phyloP scores from a whole-genome alignment of 2,888 invertebrate genomes.

The Mycalesis mineus region DNA sequence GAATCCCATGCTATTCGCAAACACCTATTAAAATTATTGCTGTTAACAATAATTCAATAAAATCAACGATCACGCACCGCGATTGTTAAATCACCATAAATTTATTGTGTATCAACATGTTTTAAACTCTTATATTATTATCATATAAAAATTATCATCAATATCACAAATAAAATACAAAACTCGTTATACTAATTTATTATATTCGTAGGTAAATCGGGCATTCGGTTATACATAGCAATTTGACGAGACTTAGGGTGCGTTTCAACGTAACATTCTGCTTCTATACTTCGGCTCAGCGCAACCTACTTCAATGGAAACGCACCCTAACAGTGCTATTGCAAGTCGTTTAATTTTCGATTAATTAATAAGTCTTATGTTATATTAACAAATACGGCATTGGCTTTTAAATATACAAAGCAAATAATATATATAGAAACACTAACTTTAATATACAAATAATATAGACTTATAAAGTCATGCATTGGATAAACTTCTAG shows the following conservation, averaged over 20 bases:
- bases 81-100: conserved; percentile 58
- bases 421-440: conserved; percentile 10
- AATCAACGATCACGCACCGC: conserved; percentile 46
- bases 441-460: conserved; percentile 19
- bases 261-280: background rate
- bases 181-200: conserved; percentile 20
- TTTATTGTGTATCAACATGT: conserved; percentile 66
- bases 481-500: conserved; percentile 12
- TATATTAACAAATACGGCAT: conserved; percentile 6
- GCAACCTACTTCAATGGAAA: background rate
- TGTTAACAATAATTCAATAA: conserved; percentile 31
- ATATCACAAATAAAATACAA: conserved; percentile 71
- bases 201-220: conserved; percentile 1
- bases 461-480: conserved; percentile 19
- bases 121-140: conserved; percentile 62
- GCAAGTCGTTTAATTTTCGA: background rate
- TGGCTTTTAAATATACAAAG: conserved; percentile 26
- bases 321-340: background rate
- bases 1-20: conserved; percentile 7
- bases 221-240: background rate
- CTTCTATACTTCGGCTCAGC: background rate
- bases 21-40: conserved; percentile 18
- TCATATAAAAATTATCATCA: conserved; percentile 70
- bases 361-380: conserved; percentile 7
- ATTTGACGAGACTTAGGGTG: background rate